Percentiles rank a stretch among this genome's conserved stretches.
phyloP scores from a whole-genome alignment of 2,888 invertebrate species.

The Leptinotarsa peninsularis region DNA sequence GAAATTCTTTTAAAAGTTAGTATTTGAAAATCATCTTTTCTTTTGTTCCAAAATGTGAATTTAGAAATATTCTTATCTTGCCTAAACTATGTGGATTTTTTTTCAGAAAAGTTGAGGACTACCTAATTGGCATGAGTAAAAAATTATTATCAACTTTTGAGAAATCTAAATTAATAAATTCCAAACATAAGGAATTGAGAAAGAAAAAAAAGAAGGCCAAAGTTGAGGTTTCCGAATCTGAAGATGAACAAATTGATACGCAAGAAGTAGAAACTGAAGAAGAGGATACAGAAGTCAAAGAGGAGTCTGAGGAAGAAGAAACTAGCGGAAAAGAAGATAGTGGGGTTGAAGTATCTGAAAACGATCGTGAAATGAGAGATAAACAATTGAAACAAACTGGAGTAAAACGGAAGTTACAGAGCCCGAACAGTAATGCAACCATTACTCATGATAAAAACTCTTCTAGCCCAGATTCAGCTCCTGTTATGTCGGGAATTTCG shows the following conservation, averaged over 20 bases:
- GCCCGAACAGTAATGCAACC: background rate
- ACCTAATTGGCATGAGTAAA: conserved; percentile 52
- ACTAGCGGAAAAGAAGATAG: conserved; percentile 29
- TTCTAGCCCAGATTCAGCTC: conserved; percentile 14
- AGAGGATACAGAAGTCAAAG: conserved; percentile 36
- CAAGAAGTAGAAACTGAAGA: conserved; percentile 22
- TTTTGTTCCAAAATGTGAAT: too few species aligned
- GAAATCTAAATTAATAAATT: conserved; percentile 37
- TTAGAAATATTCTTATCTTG: too few species aligned
- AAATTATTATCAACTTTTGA: conserved; percentile 48
- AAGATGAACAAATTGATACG: conserved; percentile 12
- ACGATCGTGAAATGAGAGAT: background rate
- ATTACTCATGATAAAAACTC: background rate
- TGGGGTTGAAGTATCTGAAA: conserved; percentile 17
- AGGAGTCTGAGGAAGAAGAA: conserved; percentile 34
- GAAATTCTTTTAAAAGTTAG: too few species aligned
- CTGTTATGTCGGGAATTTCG: conserved; percentile 56
- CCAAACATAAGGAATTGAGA: conserved; percentile 19
- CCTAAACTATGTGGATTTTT: background rate
- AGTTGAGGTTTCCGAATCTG: background rate
- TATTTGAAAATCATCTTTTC: too few species aligned
- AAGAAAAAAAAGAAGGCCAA: background rate
- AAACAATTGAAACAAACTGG: conserved; percentile 9
- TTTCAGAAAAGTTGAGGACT: conserved; percentile 47
- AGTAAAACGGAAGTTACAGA: background rate